These are phyloP conservation scores for Percopsis omiscomaycus DNA, from an alignment of 2,797 vertebrate species.

Conservation along the genomic window DNA sequence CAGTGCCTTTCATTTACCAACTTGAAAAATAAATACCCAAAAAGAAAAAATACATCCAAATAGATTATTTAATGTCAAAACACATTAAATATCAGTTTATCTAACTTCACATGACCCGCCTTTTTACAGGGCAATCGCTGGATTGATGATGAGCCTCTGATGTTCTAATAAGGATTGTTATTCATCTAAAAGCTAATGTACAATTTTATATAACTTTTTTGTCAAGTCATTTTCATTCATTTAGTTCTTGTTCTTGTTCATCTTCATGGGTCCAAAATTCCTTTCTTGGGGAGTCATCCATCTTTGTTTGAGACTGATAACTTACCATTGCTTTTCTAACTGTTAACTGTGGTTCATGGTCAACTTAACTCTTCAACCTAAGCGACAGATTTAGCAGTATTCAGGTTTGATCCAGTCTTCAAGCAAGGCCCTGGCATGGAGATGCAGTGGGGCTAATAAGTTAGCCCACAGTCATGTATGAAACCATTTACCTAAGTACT, in stretches of 20 bases:
- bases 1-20: background rate
- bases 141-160: background rate
- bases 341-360: background rate
- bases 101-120: background rate
- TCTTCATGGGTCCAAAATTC: background rate
- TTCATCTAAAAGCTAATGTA: background rate
- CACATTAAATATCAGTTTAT: background rate
- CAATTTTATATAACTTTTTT: background rate
- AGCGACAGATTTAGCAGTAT: background rate
- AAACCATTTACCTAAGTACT: constrained; percentile 12
- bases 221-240: background rate
- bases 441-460: constrained; percentile 1
- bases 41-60: too few species aligned
- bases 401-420: constrained; percentile 3
- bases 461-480: constrained; percentile 6
- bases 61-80: too few species aligned
- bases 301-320: constrained; percentile 11
- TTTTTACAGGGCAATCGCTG: background rate
- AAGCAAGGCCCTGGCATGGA: constrained; percentile 2
- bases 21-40: background rate
- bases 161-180: too few species aligned
- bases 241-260: background rate
- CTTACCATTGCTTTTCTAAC: constrained; percentile 21
- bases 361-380: constrained; percentile 12
- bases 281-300: background rate